Conservation (phyloP, 2,113 vertebrate genomes). For the Tricholaema leucomelas region DNA sequence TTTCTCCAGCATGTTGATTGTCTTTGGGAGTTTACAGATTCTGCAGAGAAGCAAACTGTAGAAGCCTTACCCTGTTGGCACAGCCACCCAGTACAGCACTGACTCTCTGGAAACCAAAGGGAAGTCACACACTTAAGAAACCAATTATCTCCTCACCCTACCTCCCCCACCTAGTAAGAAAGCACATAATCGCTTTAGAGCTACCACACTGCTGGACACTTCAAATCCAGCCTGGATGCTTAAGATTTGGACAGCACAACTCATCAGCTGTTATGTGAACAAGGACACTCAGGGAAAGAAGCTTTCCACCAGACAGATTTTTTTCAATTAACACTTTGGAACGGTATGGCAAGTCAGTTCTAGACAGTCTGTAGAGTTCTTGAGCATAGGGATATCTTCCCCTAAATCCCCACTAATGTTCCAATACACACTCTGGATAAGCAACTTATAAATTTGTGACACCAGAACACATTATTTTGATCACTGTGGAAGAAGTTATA, state of each 20-base stretch:
- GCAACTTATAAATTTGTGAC: neutral
- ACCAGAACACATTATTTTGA: neutral
- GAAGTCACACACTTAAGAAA: neutral
- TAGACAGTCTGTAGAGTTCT: neutral
- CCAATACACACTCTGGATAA: neutral
- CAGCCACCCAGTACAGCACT: neutral
- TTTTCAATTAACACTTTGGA: neutral
- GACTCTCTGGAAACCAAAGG: neutral
- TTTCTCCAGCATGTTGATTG: neutral
- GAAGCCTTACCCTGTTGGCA: neutral
- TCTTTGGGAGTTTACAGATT: too few relatives aligned
- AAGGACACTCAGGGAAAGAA: neutral
- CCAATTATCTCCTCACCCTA: neutral
- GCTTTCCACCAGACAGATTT: neutral
- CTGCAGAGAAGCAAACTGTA: neutral
- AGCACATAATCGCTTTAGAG: neutral
- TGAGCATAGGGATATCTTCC: neutral
- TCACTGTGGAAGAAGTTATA: neutral
- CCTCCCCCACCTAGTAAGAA: neutral
- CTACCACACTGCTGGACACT: neutral
- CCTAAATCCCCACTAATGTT: neutral
- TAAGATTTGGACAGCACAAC: neutral
- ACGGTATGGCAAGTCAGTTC: neutral
- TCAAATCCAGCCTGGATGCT: neutral
- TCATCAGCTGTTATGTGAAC: neutral